Conservation (phyloP, 2,888 invertebrate species). For the Synanthedon tipuliformis region DNA sequence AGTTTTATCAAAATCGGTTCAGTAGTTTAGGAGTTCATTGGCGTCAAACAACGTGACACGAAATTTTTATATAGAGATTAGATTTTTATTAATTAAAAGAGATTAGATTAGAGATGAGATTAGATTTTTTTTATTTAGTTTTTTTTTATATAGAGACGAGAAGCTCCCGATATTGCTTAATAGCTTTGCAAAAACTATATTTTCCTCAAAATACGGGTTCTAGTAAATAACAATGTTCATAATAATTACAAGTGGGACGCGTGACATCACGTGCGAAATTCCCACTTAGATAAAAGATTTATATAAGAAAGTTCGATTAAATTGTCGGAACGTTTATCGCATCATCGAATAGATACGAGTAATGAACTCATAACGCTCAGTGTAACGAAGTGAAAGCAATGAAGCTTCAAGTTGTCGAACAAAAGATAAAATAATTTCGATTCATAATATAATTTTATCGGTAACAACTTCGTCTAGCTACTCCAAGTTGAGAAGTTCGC, state of each 20-base stretch:
- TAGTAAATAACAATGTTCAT: too few relatives aligned
- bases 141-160: too few relatives aligned
- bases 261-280: constrained; percentile 23
- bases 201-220: too few relatives aligned
- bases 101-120: too few relatives aligned
- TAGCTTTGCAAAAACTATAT: too few relatives aligned
- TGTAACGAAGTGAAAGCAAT: constrained; percentile 23
- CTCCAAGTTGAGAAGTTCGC: not conserved
- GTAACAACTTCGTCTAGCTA: constrained; percentile 12
- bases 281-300: constrained; percentile 11
- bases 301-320: not conserved
- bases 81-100: too few relatives aligned
- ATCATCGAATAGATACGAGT: not conserved
- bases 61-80: too few relatives aligned
- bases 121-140: too few relatives aligned
- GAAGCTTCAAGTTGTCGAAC: constrained; percentile 20
- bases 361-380: constrained; percentile 11
- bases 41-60: too few relatives aligned
- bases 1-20: too few relatives aligned
- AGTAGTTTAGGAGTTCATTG: too few relatives aligned
- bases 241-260: not conserved
- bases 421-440: constrained; percentile 28
- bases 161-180: too few relatives aligned
- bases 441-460: constrained; percentile 25
- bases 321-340: not conserved